Evolutionary conservation across 2,797 vertebrate species (phyloP).

Genomic region (Vultur gryphus): DNA sequence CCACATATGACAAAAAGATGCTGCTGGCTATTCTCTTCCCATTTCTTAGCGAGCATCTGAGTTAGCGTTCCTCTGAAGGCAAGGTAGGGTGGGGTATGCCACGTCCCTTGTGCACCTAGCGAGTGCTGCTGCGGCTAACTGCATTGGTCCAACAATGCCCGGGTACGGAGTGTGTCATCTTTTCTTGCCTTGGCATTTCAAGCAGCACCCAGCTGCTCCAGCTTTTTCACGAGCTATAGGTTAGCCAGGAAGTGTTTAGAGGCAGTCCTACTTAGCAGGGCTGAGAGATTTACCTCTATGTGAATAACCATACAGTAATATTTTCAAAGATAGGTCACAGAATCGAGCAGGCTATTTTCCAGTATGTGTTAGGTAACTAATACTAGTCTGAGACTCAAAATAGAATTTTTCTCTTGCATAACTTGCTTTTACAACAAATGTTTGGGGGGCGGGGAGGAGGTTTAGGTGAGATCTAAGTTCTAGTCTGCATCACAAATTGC

Average conservation of each 20-base stretch:
- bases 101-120: fast-evolving
- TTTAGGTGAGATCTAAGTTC: not conserved
- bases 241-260: not conserved
- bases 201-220: not conserved
- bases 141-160: not conserved
- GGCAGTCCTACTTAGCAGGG: not conserved
- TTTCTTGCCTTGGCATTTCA: not conserved
- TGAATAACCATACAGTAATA: not conserved
- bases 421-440: not conserved
- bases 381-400: not conserved
- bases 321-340: not conserved
- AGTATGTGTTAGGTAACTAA: not conserved
- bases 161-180: too few relatives aligned
- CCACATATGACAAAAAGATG: not conserved
- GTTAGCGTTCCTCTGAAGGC: not conserved
- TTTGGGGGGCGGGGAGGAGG: not conserved
- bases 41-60: not conserved
- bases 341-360: not conserved
- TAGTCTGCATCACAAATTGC: not conserved
- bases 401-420: not conserved
- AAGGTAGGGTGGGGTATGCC: not conserved
- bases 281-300: not conserved
- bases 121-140: not conserved
- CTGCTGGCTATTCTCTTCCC: not conserved
- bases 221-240: not conserved